Percentiles rank a stretch among this genome's conserved stretches.
phyloP scores from a whole-genome alignment of 2,797 vertebrate genomes.

The Tolypeutes matacus region DNA sequence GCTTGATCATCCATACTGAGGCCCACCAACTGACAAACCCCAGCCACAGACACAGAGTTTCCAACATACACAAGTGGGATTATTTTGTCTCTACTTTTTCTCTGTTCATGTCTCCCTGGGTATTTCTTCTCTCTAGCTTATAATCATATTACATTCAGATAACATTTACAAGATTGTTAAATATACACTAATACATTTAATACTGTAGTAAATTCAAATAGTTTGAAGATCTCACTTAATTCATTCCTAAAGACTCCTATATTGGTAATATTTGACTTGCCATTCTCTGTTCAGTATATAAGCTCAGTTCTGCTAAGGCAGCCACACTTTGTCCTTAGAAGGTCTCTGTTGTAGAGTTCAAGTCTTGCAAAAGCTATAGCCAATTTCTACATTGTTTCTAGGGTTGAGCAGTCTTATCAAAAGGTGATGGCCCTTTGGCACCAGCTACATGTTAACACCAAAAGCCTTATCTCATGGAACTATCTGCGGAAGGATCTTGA shows the following conservation, averaged over 20 bases:
- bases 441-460: constrained; percentile 98
- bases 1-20: background rate
- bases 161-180: constrained; percentile 44
- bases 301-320: constrained; percentile 7
- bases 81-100: constrained; percentile 30
- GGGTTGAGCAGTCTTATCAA: constrained; percentile 97
- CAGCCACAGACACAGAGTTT: background rate
- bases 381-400: constrained; percentile 80
- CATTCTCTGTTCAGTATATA: constrained; percentile 13
- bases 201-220: background rate
- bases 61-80: background rate
- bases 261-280: constrained; percentile 15
- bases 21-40: background rate
- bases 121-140: background rate
- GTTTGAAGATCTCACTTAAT: background rate
- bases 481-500: constrained; percentile 95
- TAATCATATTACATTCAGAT: constrained; percentile 9
- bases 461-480: constrained; percentile 98
- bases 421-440: constrained; percentile 99
- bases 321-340: background rate
- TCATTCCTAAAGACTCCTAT: constrained; percentile 11
- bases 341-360: background rate
- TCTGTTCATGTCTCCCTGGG: background rate
- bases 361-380: constrained; percentile 15
- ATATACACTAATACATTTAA: background rate